These are phyloP conservation scores for Nothobranchius kuhntae DNA, from an alignment of 2,113 vertebrate genomes.

Conservation along the genomic window DNA sequence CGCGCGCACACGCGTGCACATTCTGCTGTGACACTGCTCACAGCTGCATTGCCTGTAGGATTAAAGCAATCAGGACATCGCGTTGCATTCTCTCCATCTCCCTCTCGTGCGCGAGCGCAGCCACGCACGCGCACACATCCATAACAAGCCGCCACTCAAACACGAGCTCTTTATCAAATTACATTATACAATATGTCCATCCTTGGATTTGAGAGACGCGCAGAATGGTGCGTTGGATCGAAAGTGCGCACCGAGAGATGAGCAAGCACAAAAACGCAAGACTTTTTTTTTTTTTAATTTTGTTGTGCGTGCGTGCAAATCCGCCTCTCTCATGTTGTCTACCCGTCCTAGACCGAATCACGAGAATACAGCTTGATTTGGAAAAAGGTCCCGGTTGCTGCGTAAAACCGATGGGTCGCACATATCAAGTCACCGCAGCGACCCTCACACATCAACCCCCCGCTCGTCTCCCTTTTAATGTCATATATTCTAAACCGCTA, in stretches of 20 bases:
- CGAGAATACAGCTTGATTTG: conserved; percentile 28
- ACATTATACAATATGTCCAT: conserved; percentile 66
- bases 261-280: not conserved
- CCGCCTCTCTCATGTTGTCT: conserved; percentile 1
- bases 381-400: conserved; percentile 36
- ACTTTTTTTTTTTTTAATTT: conserved; percentile 9
- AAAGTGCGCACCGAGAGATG: conserved; percentile 24
- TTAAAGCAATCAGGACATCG: conserved; percentile 87
- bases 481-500: conserved; percentile 22
- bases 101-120: conserved; percentile 2
- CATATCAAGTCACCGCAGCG: conserved; percentile 20
- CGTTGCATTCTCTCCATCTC: conserved; percentile 73
- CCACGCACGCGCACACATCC: not conserved
- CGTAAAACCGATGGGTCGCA: conserved; percentile 53
- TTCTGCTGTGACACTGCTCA: conserved; percentile 90
- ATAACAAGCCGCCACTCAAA: conserved; percentile 21
- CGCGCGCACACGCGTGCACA: conserved; percentile 31
- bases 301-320: conserved; percentile 10
- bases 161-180: conserved; percentile 68
- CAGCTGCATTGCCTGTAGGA: conserved; percentile 98
- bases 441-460: conserved; percentile 2
- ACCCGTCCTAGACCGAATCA: conserved; percentile 28
- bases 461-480: conserved; percentile 3
- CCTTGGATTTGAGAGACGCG: conserved; percentile 47
- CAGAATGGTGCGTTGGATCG: conserved; percentile 43